Evolutionary conservation across 2,797 vertebrate species (phyloP), one percentile per base, ranked within the genome.

Genomic region (Streptopelia turtur): DNA sequence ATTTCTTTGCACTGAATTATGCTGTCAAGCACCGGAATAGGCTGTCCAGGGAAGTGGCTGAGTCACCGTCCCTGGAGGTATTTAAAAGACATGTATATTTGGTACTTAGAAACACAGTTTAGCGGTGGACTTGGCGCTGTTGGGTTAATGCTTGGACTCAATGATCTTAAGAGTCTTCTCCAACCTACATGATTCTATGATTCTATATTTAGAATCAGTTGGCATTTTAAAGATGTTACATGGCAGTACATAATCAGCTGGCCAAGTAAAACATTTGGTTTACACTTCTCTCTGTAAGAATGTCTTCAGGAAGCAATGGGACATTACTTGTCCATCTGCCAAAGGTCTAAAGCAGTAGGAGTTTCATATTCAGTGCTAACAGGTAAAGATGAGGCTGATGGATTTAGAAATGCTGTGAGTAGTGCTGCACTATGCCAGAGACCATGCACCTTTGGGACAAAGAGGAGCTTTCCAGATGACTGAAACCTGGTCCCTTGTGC

Each of bases 71-170:
- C 41, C 30, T 41, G 30, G 18, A 49, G 13, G 33, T 20, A 49
- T 39, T 49, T 49, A n/a, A n/a, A 68, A 57, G 17, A 24, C 3
- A 1, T 16, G 56, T 55, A 27, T 28, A 33, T 2, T 5, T 63
- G 56, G n/a, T 3, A 3, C 12, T 53, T n/a, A 16, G 33, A 13
- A 25, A 57, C 33, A 43, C 27, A 31, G 41, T 21, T 56, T 41
- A 41, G 25, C 33, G n/a, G 33, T 31, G 25, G 30, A 17, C 33
- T 74, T 61, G n/a, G 16, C 39, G 53, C 24, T 47, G 28, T 8
- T 15, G 5, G 21, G 6, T 37, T 47, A 5, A 49, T 1, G 3
- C 16, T 27, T 61, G 37, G 53, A n/a, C 45, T 66, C 3, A 0
- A 31, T 59, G 10, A 43, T 52, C n/a, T 52, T 37, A n/a, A 37